phyloP scores from a whole-genome alignment of 2,113 vertebrate species.

The Zapus hudsonius region DNA sequence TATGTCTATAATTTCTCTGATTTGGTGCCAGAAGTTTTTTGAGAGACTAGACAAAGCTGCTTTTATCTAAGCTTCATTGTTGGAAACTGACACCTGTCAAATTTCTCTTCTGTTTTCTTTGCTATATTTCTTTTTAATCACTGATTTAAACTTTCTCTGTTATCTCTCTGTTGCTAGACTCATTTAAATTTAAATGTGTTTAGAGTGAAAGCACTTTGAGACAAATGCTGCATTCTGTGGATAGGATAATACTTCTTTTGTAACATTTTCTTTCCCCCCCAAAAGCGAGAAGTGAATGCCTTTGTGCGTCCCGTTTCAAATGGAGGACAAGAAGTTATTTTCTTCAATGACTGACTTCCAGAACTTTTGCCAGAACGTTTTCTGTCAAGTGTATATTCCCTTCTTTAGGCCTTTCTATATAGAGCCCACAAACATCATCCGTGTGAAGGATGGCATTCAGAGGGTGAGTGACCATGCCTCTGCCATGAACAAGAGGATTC shows the following conservation, averaged over 20 bases:
- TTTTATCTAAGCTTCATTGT: conserved; percentile 26
- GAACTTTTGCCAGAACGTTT: conserved; percentile 60
- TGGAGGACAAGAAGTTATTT: conserved; percentile 57
- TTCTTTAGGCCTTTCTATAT: conserved; percentile 93
- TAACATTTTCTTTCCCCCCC: conserved; percentile 54
- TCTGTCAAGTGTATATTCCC: conserved; percentile 65
- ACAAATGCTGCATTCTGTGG: conserved; percentile 49
- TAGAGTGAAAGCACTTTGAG: conserved; percentile 29
- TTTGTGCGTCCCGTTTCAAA: conserved; percentile 51
- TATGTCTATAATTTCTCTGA: conserved; percentile 53
- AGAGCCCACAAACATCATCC: conserved; percentile 93
- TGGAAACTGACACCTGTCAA: conserved; percentile 21
- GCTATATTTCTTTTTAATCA: conserved; percentile 50
- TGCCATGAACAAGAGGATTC: conserved; percentile 94
- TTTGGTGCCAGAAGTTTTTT: conserved; percentile 50
- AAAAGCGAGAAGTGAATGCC: conserved; percentile 55
- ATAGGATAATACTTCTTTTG: conserved; percentile 61
- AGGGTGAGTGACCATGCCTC: conserved; percentile 93
- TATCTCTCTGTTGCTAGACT: not conserved
- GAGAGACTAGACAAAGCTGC: conserved; percentile 34
- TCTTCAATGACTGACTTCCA: conserved; percentile 65
- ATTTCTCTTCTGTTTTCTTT: conserved; percentile 38
- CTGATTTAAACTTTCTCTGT: conserved; percentile 34
- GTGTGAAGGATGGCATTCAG: conserved; percentile 85
- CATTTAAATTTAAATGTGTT: conserved; percentile 31